Evolutionary conservation across 1,140 invertebrate species (phyloP), one percentile per base, ranked within the genome.

Genomic region (Drosophila sucinea): DNA sequence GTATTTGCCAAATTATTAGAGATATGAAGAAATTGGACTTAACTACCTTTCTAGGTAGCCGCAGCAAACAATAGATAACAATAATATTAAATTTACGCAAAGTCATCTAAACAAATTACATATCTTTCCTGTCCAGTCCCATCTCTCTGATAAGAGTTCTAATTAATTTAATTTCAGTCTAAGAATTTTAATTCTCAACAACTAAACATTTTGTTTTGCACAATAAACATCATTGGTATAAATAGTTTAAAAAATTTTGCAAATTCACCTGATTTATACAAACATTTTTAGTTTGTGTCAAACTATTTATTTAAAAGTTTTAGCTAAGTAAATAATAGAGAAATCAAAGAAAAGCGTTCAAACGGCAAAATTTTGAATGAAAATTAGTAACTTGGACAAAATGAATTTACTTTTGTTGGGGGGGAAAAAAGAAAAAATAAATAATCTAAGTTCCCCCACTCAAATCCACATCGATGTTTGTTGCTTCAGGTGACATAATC

Each of bases 81-180:
- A 25, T 7, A 23, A 51, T 17, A 17, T 17, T 17, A 17, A 17
- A 10, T 47, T 47, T 47, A 23, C 2, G 44, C 44, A 47, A 47
- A 23, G 44, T 47, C 44, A 47, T 23, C 23, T 51, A 10, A 51
- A 27, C 44, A 10, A 51, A 51, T 47, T 23, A 47, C 44, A 47
- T 47, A 44, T 47, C 7, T 47, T 6, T 47, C 2, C 0, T 38
- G 8, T 38, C 8, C 35, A 8, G 33, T 35, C 0, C 10, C 10
- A 4, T 38, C 8, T 11, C 2, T 27, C 23, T 51, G 44, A 51
- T 51, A 51, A 27, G 7, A 27, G 8, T 51, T 27, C 2, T 51
- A 4, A 51, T 27, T 27, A 27, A 51, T 27, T 51, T 10, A 27
- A 38, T 38, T 51, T 51, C 10, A 23, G 23, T 25, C 23, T 51